These are phyloP conservation scores for Heliocidaris erythrogramma DNA, from an alignment of 35 echinoderm and acorn worm genomes.

Conservation along the genomic window DNA sequence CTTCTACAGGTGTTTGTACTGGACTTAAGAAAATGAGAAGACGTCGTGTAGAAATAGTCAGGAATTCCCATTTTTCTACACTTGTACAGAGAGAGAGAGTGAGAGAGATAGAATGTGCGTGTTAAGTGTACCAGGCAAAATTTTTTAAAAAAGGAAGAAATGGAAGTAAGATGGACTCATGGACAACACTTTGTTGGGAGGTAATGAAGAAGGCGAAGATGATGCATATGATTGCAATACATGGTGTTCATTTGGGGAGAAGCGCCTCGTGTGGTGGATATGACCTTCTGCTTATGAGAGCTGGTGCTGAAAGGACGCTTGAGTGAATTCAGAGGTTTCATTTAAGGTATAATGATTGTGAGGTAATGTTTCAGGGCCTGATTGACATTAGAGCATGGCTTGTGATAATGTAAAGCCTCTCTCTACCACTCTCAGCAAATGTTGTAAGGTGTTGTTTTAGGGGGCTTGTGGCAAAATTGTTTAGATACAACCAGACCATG, in stretches of 20 bases:
- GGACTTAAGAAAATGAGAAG: slow-evolving; percentile 64
- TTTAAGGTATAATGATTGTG: not conserved
- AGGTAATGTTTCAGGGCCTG: not conserved
- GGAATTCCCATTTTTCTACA: slow-evolving; percentile 40
- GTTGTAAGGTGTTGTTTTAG: too few species aligned
- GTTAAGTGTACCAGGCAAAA: not conserved
- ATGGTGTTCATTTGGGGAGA: not conserved
- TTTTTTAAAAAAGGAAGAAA: not conserved
- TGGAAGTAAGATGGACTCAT: not conserved
- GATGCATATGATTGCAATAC: not conserved
- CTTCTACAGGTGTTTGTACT: slow-evolving; percentile 67
- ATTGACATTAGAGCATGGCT: not conserved
- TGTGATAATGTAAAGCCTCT: not conserved
- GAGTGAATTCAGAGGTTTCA: not conserved
- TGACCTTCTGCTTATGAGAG: not conserved
- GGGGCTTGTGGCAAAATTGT: too few species aligned
- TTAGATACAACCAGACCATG: too few species aligned
- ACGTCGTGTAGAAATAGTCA: slow-evolving; percentile 28
- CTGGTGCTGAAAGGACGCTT: not conserved
- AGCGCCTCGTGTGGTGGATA: not conserved
- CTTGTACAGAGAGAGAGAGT: slow-evolving; percentile 50
- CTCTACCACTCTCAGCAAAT: too few species aligned
- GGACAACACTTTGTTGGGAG: not conserved
- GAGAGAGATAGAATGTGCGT: slow-evolving; percentile 15
- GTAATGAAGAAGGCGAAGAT: not conserved